These are phyloP conservation scores for Halcyon badia DNA, from an alignment of 2,797 vertebrate genomes.

Conservation along the genomic window DNA sequence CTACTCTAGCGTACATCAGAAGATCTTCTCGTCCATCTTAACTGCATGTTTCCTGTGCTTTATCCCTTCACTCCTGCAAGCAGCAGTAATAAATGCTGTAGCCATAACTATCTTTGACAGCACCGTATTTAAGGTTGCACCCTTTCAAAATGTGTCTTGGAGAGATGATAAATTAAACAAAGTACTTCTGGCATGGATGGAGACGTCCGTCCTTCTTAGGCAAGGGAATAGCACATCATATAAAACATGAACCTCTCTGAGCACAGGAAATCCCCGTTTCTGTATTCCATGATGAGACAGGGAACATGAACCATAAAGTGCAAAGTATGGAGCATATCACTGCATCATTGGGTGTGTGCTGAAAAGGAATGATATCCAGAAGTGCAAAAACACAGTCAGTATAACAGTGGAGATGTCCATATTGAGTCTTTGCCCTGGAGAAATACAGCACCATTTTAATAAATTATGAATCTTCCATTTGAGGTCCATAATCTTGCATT, in stretches of 20 bases:
- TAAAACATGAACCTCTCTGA: background rate
- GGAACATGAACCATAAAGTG: background rate
- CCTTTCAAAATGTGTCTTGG: slow-evolving; percentile 33
- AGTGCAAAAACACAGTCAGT: background rate
- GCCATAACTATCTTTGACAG: slow-evolving; percentile 38
- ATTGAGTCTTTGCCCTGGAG: background rate
- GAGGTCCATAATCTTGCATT: background rate
- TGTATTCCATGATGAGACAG: background rate
- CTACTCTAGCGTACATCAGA: rapidly evolving
- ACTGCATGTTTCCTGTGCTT: background rate
- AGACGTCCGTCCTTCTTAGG: slow-evolving; percentile 20
- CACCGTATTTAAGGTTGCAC: slow-evolving; percentile 15
- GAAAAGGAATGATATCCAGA: background rate
- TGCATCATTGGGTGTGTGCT: background rate
- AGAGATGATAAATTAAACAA: slow-evolving; percentile 33
- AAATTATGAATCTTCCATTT: background rate
- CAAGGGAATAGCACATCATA: background rate
- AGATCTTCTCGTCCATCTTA: background rate
- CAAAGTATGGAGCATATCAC: background rate
- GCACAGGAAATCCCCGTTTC: background rate
- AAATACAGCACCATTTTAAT: background rate
- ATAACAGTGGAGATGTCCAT: rapidly evolving
- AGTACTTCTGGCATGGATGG: slow-evolving; percentile 9
- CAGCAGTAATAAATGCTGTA: slow-evolving; percentile 11
- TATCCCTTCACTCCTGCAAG: background rate